Conservation (phyloP, 2,888 invertebrate species). For the Eupithecia dodoneata region DNA sequence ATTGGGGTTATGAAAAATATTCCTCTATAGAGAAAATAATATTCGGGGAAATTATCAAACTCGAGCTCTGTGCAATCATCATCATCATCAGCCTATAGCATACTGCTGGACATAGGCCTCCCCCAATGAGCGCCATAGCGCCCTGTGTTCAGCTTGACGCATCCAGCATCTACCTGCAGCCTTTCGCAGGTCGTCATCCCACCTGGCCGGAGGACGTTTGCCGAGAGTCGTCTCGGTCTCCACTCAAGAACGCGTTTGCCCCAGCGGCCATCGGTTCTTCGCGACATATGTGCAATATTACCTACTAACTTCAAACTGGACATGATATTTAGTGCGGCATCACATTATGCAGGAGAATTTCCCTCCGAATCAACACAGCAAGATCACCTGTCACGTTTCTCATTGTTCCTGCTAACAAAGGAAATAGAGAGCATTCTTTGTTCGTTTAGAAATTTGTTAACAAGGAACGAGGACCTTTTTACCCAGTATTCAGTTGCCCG, state of each 20-base stretch:
- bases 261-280: too few species aligned
- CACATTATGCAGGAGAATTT: slow-evolving; percentile 33
- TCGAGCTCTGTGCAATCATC: not conserved
- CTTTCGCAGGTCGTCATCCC: too few species aligned
- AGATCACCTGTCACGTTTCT: slow-evolving; percentile 44
- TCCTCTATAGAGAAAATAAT: not conserved
- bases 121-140: too few species aligned
- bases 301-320: slow-evolving; percentile 4
- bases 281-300: too few species aligned
- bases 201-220: too few species aligned
- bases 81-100: too few species aligned
- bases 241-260: too few species aligned
- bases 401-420: slow-evolving; percentile 53
- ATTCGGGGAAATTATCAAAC: not conserved
- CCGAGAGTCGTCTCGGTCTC: too few species aligned
- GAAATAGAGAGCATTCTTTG: slow-evolving; percentile 51
- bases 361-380: slow-evolving; percentile 28
- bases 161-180: too few species aligned
- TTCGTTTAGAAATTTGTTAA: slow-evolving; percentile 70
- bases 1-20: not conserved
- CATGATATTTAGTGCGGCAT: slow-evolving; percentile 24
- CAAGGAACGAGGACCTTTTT: slow-evolving; percentile 71
- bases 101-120: too few species aligned
- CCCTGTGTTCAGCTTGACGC: too few species aligned
- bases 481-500: slow-evolving; percentile 70